Evolutionary conservation across 2,113 vertebrate species (phyloP).

Genomic region (Phrynosoma platyrhinos): DNA sequence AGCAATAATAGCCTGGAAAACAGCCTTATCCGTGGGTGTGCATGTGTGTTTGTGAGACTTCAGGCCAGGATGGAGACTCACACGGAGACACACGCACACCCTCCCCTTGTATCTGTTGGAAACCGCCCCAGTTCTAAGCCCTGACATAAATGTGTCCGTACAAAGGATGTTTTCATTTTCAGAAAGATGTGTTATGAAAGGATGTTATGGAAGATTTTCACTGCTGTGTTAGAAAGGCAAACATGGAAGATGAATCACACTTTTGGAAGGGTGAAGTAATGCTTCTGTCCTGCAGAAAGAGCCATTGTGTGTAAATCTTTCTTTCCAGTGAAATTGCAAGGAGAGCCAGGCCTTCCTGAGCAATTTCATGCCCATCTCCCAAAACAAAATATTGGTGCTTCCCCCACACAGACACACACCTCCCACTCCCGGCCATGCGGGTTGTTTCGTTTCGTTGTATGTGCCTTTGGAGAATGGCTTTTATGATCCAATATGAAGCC

Average conservation of each 20-base stretch:
- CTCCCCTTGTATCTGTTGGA: background rate
- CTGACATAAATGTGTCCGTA: too few relatives aligned
- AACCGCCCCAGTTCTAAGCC: background rate
- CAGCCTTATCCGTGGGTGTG: too few relatives aligned
- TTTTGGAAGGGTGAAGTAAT: background rate
- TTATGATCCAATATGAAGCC: slow-evolving; percentile 4
- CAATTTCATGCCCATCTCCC: background rate
- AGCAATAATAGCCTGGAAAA: too few relatives aligned
- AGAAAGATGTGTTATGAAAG: background rate
- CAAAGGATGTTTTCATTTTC: background rate
- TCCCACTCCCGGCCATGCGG: too few relatives aligned
- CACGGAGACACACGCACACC: too few relatives aligned
- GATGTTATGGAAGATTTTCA: background rate
- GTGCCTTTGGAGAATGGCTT: background rate
- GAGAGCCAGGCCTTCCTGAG: background rate
- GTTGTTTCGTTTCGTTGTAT: background rate
- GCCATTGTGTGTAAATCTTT: background rate
- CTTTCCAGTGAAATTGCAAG: background rate
- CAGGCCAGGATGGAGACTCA: too few relatives aligned
- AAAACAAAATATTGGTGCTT: background rate
- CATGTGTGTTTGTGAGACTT: too few relatives aligned
- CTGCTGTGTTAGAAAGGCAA: background rate
- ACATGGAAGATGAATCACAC: background rate
- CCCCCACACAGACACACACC: background rate
- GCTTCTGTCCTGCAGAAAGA: background rate